Conservation (phyloP, 1,140 invertebrate genomes). For the Brachionus calyciflorus region DNA sequence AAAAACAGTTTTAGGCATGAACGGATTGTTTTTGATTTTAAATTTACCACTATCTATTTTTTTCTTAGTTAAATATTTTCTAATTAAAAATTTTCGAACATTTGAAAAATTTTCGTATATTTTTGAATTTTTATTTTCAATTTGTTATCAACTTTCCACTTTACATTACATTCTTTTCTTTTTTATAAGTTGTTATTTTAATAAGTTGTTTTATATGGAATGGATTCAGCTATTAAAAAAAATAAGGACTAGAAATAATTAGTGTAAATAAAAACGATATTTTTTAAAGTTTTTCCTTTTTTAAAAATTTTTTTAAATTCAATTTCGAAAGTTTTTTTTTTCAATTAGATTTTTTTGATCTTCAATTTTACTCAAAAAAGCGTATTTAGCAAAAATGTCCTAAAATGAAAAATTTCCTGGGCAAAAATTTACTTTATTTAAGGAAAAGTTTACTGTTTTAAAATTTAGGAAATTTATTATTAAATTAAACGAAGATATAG, state of each 20-base stretch:
- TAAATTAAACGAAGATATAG: too few relatives aligned
- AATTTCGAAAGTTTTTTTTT: too few relatives aligned
- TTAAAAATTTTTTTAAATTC: background rate
- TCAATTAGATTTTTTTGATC: too few relatives aligned
- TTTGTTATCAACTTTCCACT: conserved; percentile 25
- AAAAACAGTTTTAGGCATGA: conserved; percentile 1
- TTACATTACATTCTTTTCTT: conserved; percentile 25
- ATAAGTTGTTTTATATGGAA: conserved; percentile 16
- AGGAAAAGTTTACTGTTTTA: too few relatives aligned
- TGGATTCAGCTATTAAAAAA: background rate
- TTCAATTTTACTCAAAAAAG: too few relatives aligned
- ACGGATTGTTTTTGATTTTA: conserved; percentile 34
- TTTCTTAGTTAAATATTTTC: conserved; percentile 25
- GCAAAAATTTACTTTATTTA: too few relatives aligned
- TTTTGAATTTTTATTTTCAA: conserved; percentile 5
- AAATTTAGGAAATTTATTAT: too few relatives aligned
- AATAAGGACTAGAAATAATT: background rate
- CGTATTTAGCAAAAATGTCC: too few relatives aligned
- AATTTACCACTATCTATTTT: conserved; percentile 35
- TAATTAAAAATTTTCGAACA: background rate
- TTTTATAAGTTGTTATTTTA: conserved; percentile 24
- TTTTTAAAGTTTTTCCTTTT: too few relatives aligned
- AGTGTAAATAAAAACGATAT: background rate
- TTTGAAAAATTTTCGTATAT: background rate
- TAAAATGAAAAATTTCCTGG: too few relatives aligned